Conservation (phyloP, 2,888 invertebrate genomes). For the Tachina fera region DNA sequence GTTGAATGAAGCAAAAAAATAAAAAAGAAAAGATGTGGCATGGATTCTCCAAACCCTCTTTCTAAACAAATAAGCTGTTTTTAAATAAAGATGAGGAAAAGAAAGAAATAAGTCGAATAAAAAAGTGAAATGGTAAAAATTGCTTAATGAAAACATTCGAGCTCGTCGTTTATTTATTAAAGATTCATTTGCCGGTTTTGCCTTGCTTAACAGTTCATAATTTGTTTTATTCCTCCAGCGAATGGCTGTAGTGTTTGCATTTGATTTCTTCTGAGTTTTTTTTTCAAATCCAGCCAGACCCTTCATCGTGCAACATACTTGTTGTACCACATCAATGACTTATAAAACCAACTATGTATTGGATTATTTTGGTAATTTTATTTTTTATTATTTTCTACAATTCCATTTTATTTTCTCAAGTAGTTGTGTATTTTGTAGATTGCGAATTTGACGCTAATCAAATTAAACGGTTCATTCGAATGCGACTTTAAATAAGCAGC, state of each 20-base stretch:
- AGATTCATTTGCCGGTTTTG: constrained; percentile 38
- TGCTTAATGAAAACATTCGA: constrained; percentile 67
- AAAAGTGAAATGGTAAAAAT: constrained; percentile 50
- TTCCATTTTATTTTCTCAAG: constrained; percentile 55
- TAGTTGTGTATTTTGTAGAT: constrained; percentile 41
- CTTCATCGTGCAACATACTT: constrained; percentile 2
- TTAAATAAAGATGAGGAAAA: constrained; percentile 12
- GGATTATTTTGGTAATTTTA: constrained; percentile 35
- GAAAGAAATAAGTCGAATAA: constrained; percentile 1
- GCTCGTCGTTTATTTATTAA: constrained; percentile 13
- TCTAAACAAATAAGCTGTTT: constrained; percentile 40
- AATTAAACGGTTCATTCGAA: constrained; percentile 68
- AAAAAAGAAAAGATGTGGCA: neutral
- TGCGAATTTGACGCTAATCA: constrained; percentile 69
- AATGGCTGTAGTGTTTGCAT: constrained; percentile 8
- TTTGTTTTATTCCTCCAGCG: constrained; percentile 46
- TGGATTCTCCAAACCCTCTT: constrained; percentile 15
- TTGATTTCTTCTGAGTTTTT: constrained; percentile 3
- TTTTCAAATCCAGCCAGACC: constrained; percentile 38
- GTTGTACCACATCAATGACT: constrained; percentile 31
- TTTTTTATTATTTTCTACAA: constrained; percentile 9
- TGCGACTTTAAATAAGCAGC: constrained; percentile 53
- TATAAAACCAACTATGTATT: constrained; percentile 16
- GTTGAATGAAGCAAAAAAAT: neutral
- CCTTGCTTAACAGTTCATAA: constrained; percentile 58